These are phyloP conservation scores for Lycia hirtaria DNA, from an alignment of 2,888 invertebrate genomes.

Conservation along the genomic window DNA sequence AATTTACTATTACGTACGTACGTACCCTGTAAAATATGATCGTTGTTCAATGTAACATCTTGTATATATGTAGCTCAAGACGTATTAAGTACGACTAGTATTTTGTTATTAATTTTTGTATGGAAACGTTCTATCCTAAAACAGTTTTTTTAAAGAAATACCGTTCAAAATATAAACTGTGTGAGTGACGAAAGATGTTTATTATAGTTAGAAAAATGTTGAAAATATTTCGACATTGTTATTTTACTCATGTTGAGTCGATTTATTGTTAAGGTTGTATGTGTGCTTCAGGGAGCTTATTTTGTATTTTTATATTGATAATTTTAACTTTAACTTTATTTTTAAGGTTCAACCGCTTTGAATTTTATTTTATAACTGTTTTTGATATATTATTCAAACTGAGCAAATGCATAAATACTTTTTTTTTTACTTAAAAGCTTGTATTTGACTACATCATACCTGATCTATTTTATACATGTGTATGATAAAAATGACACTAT, in stretches of 20 bases:
- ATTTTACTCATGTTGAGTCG: conserved; percentile 77
- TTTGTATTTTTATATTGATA: conserved; percentile 22
- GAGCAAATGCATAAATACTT: too few relatives aligned
- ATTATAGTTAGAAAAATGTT: conserved; percentile 47
- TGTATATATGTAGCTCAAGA: too few relatives aligned
- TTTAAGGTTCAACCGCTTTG: neutral
- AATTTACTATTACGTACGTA: too few relatives aligned
- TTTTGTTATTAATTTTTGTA: too few relatives aligned
- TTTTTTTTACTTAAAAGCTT: too few relatives aligned
- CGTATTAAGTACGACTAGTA: too few relatives aligned
- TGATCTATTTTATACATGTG: too few relatives aligned
- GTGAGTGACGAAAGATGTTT: neutral
- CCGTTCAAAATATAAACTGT: neutral
- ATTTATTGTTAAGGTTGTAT: conserved; percentile 43
- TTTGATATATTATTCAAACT: too few relatives aligned
- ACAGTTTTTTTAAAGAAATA: neutral
- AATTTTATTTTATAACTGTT: conserved; percentile 16
- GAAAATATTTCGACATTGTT: conserved; percentile 62
- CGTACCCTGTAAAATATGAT: too few relatives aligned
- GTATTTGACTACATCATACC: too few relatives aligned
- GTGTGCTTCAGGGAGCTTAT: conserved; percentile 44
- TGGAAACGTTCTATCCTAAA: neutral
- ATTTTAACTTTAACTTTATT: conserved; percentile 1
- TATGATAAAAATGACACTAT: too few relatives aligned
- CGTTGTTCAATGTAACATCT: too few relatives aligned